Percentiles rank a stretch among this genome's conserved stretches.
Conservation (phyloP, 2,797 vertebrate genomes). For the Lutjanus argentimaculatus region DNA sequence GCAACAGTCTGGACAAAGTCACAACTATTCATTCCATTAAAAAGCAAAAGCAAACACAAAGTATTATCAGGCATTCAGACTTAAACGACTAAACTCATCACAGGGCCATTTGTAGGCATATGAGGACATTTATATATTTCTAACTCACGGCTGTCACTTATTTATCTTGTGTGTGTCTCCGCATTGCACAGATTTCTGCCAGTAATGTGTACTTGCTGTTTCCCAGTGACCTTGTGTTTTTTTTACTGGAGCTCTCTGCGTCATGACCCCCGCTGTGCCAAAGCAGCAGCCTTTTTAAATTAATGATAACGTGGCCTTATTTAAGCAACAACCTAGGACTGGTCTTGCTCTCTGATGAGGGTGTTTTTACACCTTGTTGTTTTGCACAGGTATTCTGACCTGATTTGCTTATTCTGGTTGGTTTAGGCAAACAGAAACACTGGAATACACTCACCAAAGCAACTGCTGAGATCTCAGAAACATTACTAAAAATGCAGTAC, state of each 20-base stretch:
- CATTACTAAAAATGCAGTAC: too few species aligned
- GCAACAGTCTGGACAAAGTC: neutral
- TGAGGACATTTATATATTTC: neutral
- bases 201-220: neutral
- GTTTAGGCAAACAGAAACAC: too few species aligned
- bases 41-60: neutral
- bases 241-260: neutral
- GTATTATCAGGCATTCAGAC: neutral
- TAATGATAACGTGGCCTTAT: slow-evolving; percentile 12
- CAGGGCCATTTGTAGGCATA: neutral
- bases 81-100: neutral
- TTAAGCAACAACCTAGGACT: neutral
- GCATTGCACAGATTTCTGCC: too few species aligned
- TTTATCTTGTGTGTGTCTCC: too few species aligned
- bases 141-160: too few species aligned
- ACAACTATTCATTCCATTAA: neutral
- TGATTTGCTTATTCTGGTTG: too few species aligned
- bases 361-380: neutral
- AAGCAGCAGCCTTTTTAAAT: neutral
- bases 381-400: neutral
- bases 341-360: neutral
- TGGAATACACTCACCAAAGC: too few species aligned
- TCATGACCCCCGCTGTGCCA: neutral
- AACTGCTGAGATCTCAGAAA: too few species aligned
- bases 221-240: neutral